phyloP scores from a whole-genome alignment of 1,140 invertebrate genomes.

The Drosophila aff. region DNA sequence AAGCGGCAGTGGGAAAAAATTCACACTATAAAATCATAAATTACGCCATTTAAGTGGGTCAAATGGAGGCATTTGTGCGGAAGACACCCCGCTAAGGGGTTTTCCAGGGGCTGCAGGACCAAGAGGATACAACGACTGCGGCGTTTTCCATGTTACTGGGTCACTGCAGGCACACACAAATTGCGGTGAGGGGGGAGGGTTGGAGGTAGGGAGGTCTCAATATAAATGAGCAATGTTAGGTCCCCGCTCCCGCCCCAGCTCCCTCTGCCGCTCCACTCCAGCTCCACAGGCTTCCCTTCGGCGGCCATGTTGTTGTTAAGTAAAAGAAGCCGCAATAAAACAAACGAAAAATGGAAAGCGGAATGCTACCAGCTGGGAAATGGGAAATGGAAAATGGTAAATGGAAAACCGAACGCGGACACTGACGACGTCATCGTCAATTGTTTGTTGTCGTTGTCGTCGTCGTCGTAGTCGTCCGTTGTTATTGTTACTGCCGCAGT shows the following conservation, averaged over 20 bases:
- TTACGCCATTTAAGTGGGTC: slow-evolving; percentile 83
- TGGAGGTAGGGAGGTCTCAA: slow-evolving; percentile 27
- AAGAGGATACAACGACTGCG: slow-evolving; percentile 47
- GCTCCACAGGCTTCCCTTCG: background rate
- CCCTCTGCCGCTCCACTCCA: background rate
- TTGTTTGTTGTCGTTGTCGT: slow-evolving; percentile 32
- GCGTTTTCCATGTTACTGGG: slow-evolving; percentile 82
- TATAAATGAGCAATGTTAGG: slow-evolving; percentile 79
- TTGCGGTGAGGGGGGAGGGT: slow-evolving; percentile 45
- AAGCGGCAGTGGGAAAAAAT: slow-evolving; percentile 50
- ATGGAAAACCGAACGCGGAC: slow-evolving; percentile 50
- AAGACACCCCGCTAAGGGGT: slow-evolving; percentile 74
- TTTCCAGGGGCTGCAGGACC: slow-evolving; percentile 41
- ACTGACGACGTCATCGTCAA: slow-evolving; percentile 45
- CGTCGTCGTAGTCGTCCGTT: slow-evolving; percentile 4
- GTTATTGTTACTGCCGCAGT: slow-evolving; percentile 37
- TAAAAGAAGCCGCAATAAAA: slow-evolving; percentile 77
- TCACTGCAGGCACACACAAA: slow-evolving; percentile 84
- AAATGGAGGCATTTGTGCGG: slow-evolving; percentile 84
- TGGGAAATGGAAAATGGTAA: slow-evolving; percentile 32
- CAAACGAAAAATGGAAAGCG: slow-evolving; percentile 53
- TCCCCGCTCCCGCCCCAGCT: background rate
- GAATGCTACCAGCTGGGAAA: slow-evolving; percentile 31
- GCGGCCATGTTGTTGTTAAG: slow-evolving; percentile 46
- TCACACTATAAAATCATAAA: slow-evolving; percentile 82